Percentiles rank a stretch among this genome's conserved stretches.
phyloP scores from a whole-genome alignment of 2,797 vertebrate genomes.

The Lateolabrax maculatus region DNA sequence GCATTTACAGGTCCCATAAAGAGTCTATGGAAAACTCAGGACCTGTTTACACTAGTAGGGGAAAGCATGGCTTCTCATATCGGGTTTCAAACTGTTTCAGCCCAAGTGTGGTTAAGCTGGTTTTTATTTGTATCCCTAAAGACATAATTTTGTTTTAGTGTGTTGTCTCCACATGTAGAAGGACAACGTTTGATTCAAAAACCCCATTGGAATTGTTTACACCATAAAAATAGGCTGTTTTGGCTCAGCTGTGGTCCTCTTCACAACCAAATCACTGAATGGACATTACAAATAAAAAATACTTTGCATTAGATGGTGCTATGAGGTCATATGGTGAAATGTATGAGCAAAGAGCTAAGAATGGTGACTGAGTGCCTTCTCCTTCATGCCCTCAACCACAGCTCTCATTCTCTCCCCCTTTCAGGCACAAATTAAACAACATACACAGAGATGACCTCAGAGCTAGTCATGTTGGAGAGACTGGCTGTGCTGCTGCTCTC shows the following conservation, averaged over 20 bases:
- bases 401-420: conserved; percentile 21
- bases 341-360: conserved; percentile 31
- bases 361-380: conserved; percentile 32
- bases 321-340: conserved; percentile 45
- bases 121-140: conserved; percentile 45
- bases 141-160: conserved; percentile 25
- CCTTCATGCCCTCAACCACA: conserved; percentile 21
- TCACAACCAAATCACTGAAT: conserved; percentile 20
- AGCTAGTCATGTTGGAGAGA: conserved; percentile 57
- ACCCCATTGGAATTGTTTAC: conserved; percentile 36
- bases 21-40: conserved; percentile 49
- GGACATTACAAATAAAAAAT: background rate
- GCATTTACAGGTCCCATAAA: conserved; percentile 69
- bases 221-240: conserved; percentile 29
- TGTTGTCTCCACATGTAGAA: background rate
- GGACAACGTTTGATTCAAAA: conserved; percentile 8
- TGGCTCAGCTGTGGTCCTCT: conserved; percentile 2
- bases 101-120: conserved; percentile 21
- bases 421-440: conserved; percentile 30
- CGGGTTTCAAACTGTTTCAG: conserved; percentile 45
- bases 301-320: conserved; percentile 13
- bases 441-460: conserved; percentile 71
- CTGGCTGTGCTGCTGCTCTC: conserved; percentile 20
- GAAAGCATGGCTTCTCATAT: conserved; percentile 20
- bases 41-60: conserved; percentile 41